Evolutionary conservation across 1,140 invertebrate genomes (phyloP).

Genomic region (Aphelinus certus): DNA sequence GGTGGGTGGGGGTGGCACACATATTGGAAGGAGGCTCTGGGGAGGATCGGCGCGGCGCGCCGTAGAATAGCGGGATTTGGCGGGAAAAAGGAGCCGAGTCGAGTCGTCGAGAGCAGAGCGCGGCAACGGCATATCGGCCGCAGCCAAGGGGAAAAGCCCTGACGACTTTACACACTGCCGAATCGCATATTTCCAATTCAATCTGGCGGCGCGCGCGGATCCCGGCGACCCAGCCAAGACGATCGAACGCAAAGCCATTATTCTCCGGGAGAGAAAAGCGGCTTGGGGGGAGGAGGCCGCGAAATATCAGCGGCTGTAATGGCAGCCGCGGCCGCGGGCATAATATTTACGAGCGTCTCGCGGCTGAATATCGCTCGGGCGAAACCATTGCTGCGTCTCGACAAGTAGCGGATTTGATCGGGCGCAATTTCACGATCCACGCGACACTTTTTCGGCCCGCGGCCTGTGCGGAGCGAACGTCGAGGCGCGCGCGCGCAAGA

Average conservation of each 20-base stretch:
- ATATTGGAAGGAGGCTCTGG: not conserved
- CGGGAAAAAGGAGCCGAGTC: conserved; percentile 19
- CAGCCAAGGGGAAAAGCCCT: conserved; percentile 41
- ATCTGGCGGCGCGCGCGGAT: conserved; percentile 45
- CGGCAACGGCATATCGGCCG: not conserved
- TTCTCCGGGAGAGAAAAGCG: conserved; percentile 43
- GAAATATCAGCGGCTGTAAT: conserved; percentile 36
- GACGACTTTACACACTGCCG: conserved; percentile 56
- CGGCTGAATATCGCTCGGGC: not conserved
- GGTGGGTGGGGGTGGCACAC: not conserved
- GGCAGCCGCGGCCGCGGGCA: not conserved
- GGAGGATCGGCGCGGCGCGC: not conserved
- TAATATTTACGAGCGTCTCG: conserved; percentile 37
- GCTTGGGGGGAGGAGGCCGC: conserved; percentile 10
- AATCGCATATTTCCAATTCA: conserved; percentile 59
- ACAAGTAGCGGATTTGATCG: too few relatives aligned
- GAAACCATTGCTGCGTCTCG: too few relatives aligned
- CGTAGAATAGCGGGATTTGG: conserved; percentile 24
- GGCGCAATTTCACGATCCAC: too few relatives aligned
- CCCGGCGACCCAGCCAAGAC: conserved; percentile 15
- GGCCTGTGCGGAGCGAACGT: not conserved
- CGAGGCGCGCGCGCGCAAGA: not conserved
- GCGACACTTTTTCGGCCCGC: too few relatives aligned
- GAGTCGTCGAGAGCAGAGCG: not conserved
- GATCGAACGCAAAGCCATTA: conserved; percentile 56